Evolutionary conservation across 1,140 invertebrate species (phyloP).

Genomic region (Arctopsyche grandis): DNA sequence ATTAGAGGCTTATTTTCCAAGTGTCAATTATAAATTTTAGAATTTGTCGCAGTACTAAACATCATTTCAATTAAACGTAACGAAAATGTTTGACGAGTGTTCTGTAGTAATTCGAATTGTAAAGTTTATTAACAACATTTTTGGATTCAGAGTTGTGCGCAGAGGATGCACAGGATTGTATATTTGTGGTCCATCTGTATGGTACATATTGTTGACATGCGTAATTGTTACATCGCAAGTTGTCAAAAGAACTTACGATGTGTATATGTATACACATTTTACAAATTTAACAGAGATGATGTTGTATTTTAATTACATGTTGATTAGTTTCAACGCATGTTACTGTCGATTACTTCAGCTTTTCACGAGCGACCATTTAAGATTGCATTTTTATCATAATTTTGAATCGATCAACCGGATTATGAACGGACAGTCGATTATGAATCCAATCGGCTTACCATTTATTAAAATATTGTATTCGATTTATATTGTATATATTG

Average conservation of each 20-base stretch:
- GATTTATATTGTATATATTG: not conserved
- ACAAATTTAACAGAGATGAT: not conserved
- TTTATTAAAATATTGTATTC: not conserved
- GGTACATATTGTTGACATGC: not conserved
- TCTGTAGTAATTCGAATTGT: too few species aligned
- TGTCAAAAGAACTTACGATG: not conserved
- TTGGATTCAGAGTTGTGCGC: too few species aligned
- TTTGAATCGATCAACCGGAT: not conserved
- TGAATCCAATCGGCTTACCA: not conserved
- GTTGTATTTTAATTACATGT: not conserved
- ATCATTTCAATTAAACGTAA: too few species aligned
- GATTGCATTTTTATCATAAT: not conserved
- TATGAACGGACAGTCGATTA: not conserved
- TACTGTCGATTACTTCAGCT: not conserved
- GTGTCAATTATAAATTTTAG: too few species aligned
- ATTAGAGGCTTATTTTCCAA: too few species aligned
- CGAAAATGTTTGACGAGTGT: too few species aligned
- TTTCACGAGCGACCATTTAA: not conserved
- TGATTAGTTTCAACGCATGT: not conserved
- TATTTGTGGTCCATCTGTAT: not conserved
- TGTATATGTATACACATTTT: not conserved
- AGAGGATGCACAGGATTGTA: not conserved
- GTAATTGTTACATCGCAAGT: not conserved
- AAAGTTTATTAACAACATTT: too few species aligned
- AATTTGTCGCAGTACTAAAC: too few species aligned